Percentiles rank a stretch among this genome's conserved stretches.
phyloP scores from a whole-genome alignment of 2,113 vertebrate species.

The Hydrolagus affinis region DNA sequence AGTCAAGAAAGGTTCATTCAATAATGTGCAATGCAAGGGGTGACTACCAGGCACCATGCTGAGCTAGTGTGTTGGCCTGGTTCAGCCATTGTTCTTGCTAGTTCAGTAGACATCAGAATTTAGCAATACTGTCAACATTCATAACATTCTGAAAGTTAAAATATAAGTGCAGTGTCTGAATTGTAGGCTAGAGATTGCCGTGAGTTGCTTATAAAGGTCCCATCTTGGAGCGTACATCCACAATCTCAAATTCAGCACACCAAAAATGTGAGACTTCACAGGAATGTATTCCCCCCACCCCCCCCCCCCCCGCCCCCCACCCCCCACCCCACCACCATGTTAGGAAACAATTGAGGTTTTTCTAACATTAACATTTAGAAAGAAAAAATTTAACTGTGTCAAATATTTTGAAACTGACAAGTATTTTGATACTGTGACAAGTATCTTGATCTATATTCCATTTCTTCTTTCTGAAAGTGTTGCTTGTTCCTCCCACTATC shows the following conservation, averaged over 20 bases:
- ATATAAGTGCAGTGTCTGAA: conserved; percentile 43
- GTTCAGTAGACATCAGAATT: conserved; percentile 35
- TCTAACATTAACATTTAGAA: no score
- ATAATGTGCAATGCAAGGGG: conserved; percentile 41
- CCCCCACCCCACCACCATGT: no score
- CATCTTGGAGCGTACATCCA: background rate
- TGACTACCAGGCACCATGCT: conserved; percentile 35
- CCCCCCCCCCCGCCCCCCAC: no score
- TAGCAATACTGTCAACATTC: conserved; percentile 25
- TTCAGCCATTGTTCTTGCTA: conserved; percentile 40
- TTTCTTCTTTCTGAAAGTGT: no score
- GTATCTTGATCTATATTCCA: no score
- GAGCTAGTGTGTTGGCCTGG: conserved; percentile 33
- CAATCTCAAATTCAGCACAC: background rate
- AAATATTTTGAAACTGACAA: no score
- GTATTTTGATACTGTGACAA: no score
- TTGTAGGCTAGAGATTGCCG: conserved; percentile 41
- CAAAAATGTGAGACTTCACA: background rate
- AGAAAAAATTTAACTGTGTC: no score
- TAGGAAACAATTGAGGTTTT: no score
- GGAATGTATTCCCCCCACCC: no score
- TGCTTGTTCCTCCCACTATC: no score
- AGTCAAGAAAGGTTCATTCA: conserved; percentile 54
- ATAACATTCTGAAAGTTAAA: conserved; percentile 34
- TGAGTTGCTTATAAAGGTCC: conserved; percentile 35